Conservation (phyloP, 2,113 vertebrate genomes). For the Terrapene triunguis region DNA sequence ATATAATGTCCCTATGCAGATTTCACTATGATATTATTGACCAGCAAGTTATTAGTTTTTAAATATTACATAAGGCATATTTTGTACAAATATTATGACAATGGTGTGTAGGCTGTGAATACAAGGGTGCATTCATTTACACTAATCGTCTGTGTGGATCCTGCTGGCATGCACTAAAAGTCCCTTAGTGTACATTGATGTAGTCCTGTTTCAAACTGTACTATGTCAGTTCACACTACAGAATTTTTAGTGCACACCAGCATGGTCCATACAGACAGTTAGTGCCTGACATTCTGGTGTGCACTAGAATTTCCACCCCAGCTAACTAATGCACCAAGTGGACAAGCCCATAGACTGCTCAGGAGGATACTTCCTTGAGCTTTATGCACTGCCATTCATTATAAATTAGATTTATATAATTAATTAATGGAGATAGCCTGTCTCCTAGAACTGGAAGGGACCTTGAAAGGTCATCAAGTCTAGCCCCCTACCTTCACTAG, state of each 20-base stretch:
- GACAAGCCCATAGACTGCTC: not conserved
- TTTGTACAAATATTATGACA: too few relatives aligned
- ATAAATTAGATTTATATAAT: constrained; percentile 25
- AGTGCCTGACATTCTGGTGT: not conserved
- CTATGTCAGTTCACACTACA: not conserved
- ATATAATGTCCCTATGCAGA: too few relatives aligned
- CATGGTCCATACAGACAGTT: not conserved
- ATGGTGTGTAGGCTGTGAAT: too few relatives aligned
- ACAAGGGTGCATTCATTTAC: too few relatives aligned
- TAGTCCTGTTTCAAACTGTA: not conserved
- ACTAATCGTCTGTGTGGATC: too few relatives aligned
- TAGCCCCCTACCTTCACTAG: too few relatives aligned
- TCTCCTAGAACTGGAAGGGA: too few relatives aligned
- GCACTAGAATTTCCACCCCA: not conserved
- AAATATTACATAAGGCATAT: too few relatives aligned
- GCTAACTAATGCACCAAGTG: not conserved
- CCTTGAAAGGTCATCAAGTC: too few relatives aligned
- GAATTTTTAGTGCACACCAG: not conserved
- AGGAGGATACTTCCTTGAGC: not conserved
- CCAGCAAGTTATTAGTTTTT: too few relatives aligned
- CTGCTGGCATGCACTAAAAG: not conserved
- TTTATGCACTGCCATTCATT: not conserved
- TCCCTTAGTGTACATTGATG: not conserved
- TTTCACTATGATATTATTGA: too few relatives aligned
- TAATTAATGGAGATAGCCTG: too few relatives aligned